Base-by-base conservation (phyloP, 2,113 vertebrate genomes). In the Sinocyclocheilus grahami region DNA sequence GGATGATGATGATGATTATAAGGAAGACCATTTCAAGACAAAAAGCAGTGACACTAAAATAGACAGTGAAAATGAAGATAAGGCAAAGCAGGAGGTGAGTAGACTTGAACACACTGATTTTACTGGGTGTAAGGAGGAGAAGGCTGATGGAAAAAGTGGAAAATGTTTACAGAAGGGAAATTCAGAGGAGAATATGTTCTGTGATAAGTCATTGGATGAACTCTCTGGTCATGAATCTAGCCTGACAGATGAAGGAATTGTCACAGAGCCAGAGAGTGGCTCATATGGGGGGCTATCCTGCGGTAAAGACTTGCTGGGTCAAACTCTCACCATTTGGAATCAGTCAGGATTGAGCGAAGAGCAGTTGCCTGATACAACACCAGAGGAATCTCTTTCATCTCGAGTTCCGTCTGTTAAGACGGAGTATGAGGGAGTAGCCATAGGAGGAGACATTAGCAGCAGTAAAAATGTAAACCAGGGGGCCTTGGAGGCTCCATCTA, bases 181-280 rank as follows among this genome's bases (percentile, higher is more conserved):
- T 67, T 94, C 78, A 0, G 94, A 96, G 83, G 95, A 96, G 92
- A 93, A 90, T 51, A 83, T 96, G 4, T 72, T 89, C 53, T 92
- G 83, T 16, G 92, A 95, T 76, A 95, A 95, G 85, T 97, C 95
- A 0, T 51, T 95, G 88, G 97, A 98, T 89, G 98, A 99, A 82
- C 94, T 98, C 84, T 98, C 96, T 0, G 97, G 97, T 37, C 97
- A 97, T 0, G 97, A 99, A 92, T 99, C 97, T 0, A 97, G 95
- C 42, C 94, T 99, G 93, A 97, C 95, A 0, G 98, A 99, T 18
- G 98, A 99, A 92, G 98, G 98, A 86, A 99, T 99, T 53, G 98
- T 99, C 78, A 96, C 97, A 0, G 98, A 99, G 91, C 96, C 94
- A 0, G 98, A 99, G 78, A 92, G 85, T 0, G 89, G 92, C 58